Percentiles rank a stretch among this genome's conserved stretches.
phyloP scores from a whole-genome alignment of 2,888 invertebrate genomes.

The Linyphia triangularis region DNA sequence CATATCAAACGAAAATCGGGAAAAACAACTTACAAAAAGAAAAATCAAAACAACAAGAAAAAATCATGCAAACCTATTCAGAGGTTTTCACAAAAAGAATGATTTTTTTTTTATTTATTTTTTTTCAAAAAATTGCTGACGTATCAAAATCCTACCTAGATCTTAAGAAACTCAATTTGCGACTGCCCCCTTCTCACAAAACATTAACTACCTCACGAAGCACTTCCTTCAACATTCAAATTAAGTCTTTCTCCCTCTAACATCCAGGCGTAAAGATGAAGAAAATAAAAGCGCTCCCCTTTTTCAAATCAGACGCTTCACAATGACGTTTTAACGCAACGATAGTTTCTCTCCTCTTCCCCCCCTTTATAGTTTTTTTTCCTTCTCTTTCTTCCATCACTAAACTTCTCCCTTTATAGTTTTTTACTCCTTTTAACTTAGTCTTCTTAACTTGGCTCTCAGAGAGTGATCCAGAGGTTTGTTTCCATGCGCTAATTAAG shows the following conservation, averaged over 20 bases:
- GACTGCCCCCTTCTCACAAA: neutral
- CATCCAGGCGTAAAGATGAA: constrained; percentile 48
- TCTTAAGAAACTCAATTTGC: neutral
- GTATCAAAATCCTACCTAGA: neutral
- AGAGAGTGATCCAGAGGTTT: constrained; percentile 18
- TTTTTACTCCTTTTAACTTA: constrained; percentile 7
- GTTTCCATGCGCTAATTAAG: constrained; percentile 70
- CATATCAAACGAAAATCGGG: neutral
- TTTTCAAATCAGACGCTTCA: constrained; percentile 67
- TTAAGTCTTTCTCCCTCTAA: constrained; percentile 56
- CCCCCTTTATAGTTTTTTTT: constrained; percentile 45
- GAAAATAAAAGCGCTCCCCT: constrained; percentile 45
- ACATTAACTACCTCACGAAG: constrained; percentile 51
- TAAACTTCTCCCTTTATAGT: too few species aligned
- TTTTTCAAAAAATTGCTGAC: neutral
- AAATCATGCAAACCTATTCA: neutral
- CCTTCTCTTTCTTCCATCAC: neutral
- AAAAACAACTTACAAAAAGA: neutral
- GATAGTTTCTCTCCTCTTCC: constrained; percentile 48
- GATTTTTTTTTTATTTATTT: neutral
- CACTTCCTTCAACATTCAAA: constrained; percentile 69
- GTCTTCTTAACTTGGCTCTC: constrained; percentile 12
- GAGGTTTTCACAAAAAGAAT: neutral
- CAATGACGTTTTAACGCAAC: constrained; percentile 70
- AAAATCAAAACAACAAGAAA: neutral